These are phyloP conservation scores for Eupithecia subfuscata DNA, from an alignment of 2,888 invertebrate species.

Conservation along the genomic window DNA sequence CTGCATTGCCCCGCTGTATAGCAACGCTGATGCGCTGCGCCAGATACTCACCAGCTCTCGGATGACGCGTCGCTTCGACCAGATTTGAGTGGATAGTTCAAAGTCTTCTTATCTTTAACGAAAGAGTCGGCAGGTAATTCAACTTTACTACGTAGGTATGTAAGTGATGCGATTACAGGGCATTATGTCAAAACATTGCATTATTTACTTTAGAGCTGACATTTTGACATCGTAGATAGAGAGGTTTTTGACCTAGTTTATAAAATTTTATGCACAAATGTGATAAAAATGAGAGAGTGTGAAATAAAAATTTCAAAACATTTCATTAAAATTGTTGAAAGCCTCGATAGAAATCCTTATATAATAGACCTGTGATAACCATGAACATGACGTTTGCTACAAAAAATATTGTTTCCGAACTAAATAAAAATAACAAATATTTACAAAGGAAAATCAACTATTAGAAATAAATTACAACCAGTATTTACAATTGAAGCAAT, in stretches of 20 bases:
- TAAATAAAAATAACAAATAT: too few species aligned
- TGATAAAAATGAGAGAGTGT: background rate
- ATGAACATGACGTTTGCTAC: too few species aligned
- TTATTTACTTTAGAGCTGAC: slow-evolving; percentile 18
- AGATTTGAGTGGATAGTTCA: background rate
- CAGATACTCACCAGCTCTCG: too few species aligned
- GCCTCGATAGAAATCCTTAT: background rate
- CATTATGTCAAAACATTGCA: slow-evolving; percentile 33
- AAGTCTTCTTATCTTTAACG: slow-evolving; percentile 30
- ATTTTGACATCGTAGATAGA: slow-evolving; percentile 15
- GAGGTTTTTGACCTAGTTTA: slow-evolving; percentile 29
- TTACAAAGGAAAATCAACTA: too few species aligned
- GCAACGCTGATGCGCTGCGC: too few species aligned
- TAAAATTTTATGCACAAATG: slow-evolving; percentile 13
- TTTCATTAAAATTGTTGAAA: background rate
- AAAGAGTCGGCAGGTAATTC: slow-evolving; percentile 39
- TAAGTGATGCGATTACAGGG: slow-evolving; percentile 23
- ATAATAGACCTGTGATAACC: background rate
- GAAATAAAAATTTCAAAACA: background rate
- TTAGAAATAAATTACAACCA: too few species aligned
- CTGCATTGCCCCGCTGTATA: too few species aligned
- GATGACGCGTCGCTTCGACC: too few species aligned
- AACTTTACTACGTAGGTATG: slow-evolving; percentile 15
- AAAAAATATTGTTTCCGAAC: too few species aligned
- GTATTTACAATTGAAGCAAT: too few species aligned